These are phyloP conservation scores for Cnemophilus loriae DNA, from an alignment of 2,113 vertebrate genomes.

Conservation along the genomic window DNA sequence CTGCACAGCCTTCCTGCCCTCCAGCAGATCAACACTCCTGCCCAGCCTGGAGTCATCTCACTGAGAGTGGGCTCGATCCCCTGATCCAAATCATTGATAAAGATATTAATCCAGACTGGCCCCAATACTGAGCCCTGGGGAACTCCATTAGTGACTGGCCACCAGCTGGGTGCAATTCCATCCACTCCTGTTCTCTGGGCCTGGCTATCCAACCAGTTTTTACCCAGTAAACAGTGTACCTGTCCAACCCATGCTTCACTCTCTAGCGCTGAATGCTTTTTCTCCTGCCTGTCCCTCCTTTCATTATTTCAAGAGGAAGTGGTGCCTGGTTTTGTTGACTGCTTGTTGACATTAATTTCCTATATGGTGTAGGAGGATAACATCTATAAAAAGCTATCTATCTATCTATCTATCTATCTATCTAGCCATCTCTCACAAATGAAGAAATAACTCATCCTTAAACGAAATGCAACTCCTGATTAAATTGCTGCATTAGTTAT, in stretches of 20 bases:
- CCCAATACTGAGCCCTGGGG: neutral
- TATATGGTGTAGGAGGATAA: neutral
- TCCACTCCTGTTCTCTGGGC: neutral
- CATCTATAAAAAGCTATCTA: neutral
- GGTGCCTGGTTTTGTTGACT: neutral
- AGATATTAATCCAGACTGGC: neutral
- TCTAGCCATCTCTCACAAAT: neutral
- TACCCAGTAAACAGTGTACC: neutral
- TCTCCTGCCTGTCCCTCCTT: neutral
- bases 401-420: neutral
- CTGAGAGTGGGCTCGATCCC: neutral
- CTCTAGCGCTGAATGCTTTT: neutral
- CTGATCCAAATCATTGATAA: neutral
- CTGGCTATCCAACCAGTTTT: neutral
- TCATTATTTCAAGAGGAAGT: neutral
- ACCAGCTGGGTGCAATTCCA: neutral
- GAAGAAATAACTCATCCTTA: neutral
- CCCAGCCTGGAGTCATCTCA: neutral
- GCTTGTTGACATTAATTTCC: neutral
- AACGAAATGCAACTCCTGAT: neutral
- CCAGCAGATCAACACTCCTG: neutral
- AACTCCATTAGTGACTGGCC: neutral
- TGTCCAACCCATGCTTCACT: neutral
- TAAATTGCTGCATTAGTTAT: conserved; percentile 15
- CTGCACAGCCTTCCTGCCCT: neutral